phyloP scores from a whole-genome alignment of 2,797 vertebrate genomes.

The Catamblyrhynchus diadema region DNA sequence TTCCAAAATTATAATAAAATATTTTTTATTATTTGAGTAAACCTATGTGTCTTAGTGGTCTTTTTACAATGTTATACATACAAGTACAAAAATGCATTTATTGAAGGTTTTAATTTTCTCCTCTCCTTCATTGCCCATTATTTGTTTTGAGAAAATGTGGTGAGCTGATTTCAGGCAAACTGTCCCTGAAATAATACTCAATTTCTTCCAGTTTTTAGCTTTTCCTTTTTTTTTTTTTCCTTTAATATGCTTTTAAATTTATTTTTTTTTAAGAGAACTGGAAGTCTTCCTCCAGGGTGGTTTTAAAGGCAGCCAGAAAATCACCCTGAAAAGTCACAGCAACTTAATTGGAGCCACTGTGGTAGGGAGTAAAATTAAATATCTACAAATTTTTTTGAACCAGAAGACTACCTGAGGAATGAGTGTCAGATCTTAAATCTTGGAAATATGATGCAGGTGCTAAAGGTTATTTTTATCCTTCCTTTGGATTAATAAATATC shows the following conservation, averaged over 20 bases:
- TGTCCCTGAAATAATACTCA: not conserved
- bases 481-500: not conserved
- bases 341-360: not conserved
- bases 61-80: not conserved
- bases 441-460: not conserved
- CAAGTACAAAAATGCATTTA: not conserved
- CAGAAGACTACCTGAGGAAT: not conserved
- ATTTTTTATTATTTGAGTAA: not conserved
- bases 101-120: not conserved
- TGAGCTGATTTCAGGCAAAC: not conserved
- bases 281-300: not conserved
- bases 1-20: not conserved
- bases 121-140: not conserved
- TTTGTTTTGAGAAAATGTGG: not conserved
- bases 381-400: not conserved
- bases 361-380: not conserved
- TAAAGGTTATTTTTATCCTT: not conserved
- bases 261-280: not conserved
- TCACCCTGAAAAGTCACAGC: not conserved
- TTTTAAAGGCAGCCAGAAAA: not conserved
- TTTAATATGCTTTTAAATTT: not conserved
- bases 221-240: too few species aligned
- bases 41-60: not conserved
- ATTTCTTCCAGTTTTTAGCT: not conserved
- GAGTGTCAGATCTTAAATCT: not conserved